Base-by-base conservation (phyloP, 2,113 vertebrate species). In the Helogale parvula region DNA sequence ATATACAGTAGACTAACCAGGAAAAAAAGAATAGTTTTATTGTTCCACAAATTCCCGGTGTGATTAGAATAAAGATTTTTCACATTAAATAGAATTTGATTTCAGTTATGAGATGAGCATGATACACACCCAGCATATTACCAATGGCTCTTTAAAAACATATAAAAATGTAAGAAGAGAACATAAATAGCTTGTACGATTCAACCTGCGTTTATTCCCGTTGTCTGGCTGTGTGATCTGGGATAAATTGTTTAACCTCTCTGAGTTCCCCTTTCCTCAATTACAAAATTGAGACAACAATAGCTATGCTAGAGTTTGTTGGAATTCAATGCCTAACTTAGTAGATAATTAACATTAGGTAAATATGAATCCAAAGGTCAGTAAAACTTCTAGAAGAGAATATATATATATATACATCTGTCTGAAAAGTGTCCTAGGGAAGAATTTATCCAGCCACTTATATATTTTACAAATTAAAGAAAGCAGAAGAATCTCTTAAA, bases 401-500 rank as follows among this genome's bases (percentile, higher is more conserved):
- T 89, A 21, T 29, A 41, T 41, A 38, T 41, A 38, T 38, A 41
- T 41, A 84, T 14, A 52, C 87, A 79, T 94, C 38, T 77, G 38
- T 97, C 85, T 94, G 81, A 82, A 97, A 97, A 93, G 90, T 80
- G 13, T 85, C 91, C 69, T 90, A 89, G 57, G n/a, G 7, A 19
- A 86, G 86, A 95, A 91, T 86, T 93, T 97, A 93, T 96, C 96
- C 69, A 93, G 65, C 19, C 1, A 0, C 83, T 97, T 96, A 66
- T 0, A 0, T 72, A 76, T 94, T 96, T 96, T 92, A 91, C 60
- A 84, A 85, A 91, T 52, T 96, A 65, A 85, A 96, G 82, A 94
- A 96, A 98, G 52, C 19, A 96, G 0, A 41, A 69, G n/a, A 21
- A 92, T 97, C 98, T 98, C 86, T 97, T 90, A 93, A 93, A 97